Evolutionary conservation across 2,888 invertebrate species (phyloP).

Genomic region (Metellina segmentata): DNA sequence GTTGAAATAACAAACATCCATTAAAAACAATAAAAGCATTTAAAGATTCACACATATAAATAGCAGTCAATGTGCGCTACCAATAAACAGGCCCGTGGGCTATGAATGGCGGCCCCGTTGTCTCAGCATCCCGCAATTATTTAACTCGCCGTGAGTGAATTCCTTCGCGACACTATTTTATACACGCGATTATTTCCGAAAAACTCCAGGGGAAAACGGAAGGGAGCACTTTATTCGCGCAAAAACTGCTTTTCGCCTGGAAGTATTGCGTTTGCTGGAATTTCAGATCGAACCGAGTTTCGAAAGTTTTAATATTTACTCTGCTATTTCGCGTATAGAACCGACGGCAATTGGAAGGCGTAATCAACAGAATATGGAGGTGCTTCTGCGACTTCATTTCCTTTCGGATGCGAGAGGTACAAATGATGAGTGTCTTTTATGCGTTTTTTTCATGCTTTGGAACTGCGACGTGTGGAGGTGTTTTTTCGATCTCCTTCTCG

Average conservation of each 20-base stretch:
- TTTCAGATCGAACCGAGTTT: slow-evolving; percentile 13
- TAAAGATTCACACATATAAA: too few relatives aligned
- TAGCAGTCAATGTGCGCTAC: too few relatives aligned
- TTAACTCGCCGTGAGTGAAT: not conserved
- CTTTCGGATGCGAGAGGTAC: too few relatives aligned
- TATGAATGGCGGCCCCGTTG: slow-evolving; percentile 17
- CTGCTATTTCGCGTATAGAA: slow-evolving; percentile 9
- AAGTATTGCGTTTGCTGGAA: slow-evolving; percentile 8
- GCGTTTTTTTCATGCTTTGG: too few relatives aligned
- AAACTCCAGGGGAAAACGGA: slow-evolving; percentile 19
- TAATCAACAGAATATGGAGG: slow-evolving; percentile 5
- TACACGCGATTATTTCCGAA: not conserved
- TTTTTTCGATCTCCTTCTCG: too few relatives aligned
- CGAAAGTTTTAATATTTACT: slow-evolving; percentile 47
- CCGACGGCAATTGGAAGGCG: not conserved
- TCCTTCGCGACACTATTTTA: slow-evolving; percentile 10
- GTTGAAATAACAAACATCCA: too few relatives aligned
- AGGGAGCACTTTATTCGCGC: not conserved
- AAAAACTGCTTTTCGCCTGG: not conserved
- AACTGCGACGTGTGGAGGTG: too few relatives aligned
- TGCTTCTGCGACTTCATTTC: not conserved
- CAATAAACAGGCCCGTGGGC: too few relatives aligned
- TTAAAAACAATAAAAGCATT: too few relatives aligned
- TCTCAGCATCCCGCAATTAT: slow-evolving; percentile 4
- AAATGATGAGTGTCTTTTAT: too few relatives aligned